Conservation (phyloP, 1,140 invertebrate genomes). For the Hycleus phaleratus region DNA sequence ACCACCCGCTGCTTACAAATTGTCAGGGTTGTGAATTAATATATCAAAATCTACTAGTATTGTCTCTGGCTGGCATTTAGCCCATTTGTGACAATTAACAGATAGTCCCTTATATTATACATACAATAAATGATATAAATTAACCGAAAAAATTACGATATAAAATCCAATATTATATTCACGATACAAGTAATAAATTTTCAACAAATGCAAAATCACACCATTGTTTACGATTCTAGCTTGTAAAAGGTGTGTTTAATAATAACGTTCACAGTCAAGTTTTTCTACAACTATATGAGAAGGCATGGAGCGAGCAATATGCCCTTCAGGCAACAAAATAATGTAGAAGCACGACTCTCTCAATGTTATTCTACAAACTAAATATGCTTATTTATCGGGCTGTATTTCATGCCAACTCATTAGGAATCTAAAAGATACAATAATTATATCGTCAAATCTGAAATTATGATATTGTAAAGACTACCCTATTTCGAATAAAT, state of each 20-base stretch:
- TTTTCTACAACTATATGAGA: conserved; percentile 9
- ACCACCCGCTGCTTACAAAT: conserved; percentile 21
- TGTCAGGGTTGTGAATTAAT: conserved; percentile 23
- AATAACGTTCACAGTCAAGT: conserved; percentile 8
- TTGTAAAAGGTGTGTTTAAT: conserved; percentile 7
- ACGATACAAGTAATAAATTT: background rate
- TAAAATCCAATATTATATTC: no score
- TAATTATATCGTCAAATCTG: conserved; percentile 12
- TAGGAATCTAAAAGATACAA: conserved; percentile 13
- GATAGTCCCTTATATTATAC: background rate
- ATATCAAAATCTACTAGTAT: conserved; percentile 17
- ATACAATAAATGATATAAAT: no score
- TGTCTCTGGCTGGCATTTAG: conserved; percentile 12
- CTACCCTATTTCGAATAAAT: no score
- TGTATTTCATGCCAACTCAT: conserved; percentile 13
- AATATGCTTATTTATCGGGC: conserved; percentile 11
- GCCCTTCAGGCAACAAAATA: conserved; percentile 11
- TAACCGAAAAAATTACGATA: no score
- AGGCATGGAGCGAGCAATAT: conserved; percentile 7
- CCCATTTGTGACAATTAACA: conserved; percentile 12
- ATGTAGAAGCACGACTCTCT: conserved; percentile 11
- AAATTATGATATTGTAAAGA: background rate
- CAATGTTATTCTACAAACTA: conserved; percentile 6
- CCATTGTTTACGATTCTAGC: background rate
- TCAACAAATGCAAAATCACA: background rate